Conservation (phyloP, 2,797 vertebrate genomes). For the Danio albolineatus region DNA sequence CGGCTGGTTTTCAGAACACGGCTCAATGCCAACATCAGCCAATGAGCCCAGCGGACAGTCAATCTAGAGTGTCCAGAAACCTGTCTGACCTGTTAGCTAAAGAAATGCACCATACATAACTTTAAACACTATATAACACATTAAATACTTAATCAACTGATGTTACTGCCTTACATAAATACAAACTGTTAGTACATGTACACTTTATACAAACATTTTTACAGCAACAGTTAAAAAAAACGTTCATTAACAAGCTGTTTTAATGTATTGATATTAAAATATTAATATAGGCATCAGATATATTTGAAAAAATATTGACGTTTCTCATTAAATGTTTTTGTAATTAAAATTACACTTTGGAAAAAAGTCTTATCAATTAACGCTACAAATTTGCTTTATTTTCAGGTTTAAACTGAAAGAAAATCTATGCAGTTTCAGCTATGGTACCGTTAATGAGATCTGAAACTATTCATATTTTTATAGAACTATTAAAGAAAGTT, state of each 20-base stretch:
- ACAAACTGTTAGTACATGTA: not conserved
- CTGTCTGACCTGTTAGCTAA: not conserved
- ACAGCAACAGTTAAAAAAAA: not conserved
- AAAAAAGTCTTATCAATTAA: too few species aligned
- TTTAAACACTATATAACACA: not conserved
- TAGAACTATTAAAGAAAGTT: not conserved
- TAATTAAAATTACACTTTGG: too few species aligned
- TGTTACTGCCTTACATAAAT: not conserved
- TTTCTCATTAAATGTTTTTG: too few species aligned
- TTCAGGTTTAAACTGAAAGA: too few species aligned
- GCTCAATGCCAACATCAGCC: constrained; percentile 41
- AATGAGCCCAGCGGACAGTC: constrained; percentile 7
- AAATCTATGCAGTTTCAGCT: not conserved
- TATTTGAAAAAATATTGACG: too few species aligned
- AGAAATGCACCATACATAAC: not conserved
- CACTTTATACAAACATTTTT: not conserved
- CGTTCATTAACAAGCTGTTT: not conserved
- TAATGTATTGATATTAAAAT: too few species aligned
- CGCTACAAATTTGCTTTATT: too few species aligned
- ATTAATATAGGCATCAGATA: not conserved
- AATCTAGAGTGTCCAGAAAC: constrained; percentile 3
- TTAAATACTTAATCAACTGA: not conserved
- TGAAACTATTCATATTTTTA: not conserved
- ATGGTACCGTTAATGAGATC: not conserved
- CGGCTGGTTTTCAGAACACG: constrained; percentile 37